These are phyloP conservation scores for Papilio dardanus DNA, from an alignment of 1,140 invertebrate genomes.

Conservation along the genomic window DNA sequence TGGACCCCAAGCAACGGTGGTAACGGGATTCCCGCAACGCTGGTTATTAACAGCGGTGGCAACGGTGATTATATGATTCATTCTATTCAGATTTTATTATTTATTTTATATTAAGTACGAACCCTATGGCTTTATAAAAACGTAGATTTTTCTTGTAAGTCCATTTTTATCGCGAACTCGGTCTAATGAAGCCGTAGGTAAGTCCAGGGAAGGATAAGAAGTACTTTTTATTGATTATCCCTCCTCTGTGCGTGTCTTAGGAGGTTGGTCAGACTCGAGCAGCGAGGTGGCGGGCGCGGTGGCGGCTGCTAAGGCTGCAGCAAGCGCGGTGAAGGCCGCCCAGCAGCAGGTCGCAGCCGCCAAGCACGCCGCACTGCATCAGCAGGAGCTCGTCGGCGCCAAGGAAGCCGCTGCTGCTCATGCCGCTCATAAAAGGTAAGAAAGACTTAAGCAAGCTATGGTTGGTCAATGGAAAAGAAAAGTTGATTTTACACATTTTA, in stretches of 20 bases:
- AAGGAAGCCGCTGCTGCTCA: slow-evolving; percentile 73
- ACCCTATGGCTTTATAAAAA: too few species aligned
- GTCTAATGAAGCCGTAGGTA: too few species aligned
- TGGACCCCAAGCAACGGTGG: not conserved
- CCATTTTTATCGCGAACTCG: too few species aligned
- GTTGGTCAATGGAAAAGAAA: too few species aligned
- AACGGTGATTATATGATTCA: slow-evolving; percentile 6
- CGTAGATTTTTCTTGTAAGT: too few species aligned
- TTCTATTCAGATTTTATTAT: too few species aligned
- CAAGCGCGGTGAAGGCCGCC: slow-evolving; percentile 70
- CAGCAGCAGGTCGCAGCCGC: slow-evolving; percentile 72
- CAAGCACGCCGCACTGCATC: slow-evolving; percentile 68
- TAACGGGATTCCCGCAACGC: slow-evolving; percentile 21
- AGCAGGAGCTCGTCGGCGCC: slow-evolving; percentile 68
- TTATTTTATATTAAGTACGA: too few species aligned
- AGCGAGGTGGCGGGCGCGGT: slow-evolving; percentile 75
- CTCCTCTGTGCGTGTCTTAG: not conserved
- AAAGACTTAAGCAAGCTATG: too few species aligned
- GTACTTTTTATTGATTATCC: not conserved
- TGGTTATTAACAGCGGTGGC: slow-evolving; percentile 24
- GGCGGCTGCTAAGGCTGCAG: slow-evolving; percentile 70
- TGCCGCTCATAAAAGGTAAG: slow-evolving; percentile 75
- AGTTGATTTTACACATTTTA: too few species aligned
- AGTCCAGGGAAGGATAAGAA: too few species aligned
- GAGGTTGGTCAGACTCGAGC: slow-evolving; percentile 57